phyloP scores from a whole-genome alignment of 2,888 invertebrate species.

The Melipona beecheii region DNA sequence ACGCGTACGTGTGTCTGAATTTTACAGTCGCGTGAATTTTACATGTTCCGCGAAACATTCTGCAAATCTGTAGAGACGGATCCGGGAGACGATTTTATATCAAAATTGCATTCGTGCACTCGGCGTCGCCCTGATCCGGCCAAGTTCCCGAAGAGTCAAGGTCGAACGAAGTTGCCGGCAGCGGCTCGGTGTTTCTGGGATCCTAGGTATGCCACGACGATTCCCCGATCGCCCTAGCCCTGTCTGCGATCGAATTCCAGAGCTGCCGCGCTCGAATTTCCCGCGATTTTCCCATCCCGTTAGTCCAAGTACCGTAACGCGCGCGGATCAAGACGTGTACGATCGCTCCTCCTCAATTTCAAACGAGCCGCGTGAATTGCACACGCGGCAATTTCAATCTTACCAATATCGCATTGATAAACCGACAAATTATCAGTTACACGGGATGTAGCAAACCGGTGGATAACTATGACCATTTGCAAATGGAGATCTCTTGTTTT shows the following conservation, averaged over 20 bases:
- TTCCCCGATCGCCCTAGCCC: constrained; percentile 44
- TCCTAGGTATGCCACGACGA: constrained; percentile 52
- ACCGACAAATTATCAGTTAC: no score
- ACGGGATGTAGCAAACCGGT: no score
- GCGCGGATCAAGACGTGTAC: background rate
- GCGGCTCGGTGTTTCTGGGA: constrained; percentile 52
- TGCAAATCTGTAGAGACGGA: background rate
- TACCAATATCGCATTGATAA: no score
- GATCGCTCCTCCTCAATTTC: background rate
- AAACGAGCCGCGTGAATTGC: background rate
- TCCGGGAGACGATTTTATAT: constrained; percentile 19
- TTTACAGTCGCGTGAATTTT: no score
- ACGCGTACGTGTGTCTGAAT: no score
- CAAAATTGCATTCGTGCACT: constrained; percentile 40
- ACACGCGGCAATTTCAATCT: no score
- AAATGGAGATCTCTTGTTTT: no score
- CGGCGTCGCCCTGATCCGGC: background rate
- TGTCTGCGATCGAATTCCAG: constrained; percentile 58
- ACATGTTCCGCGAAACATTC: background rate
- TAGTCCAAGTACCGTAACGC: constrained; percentile 6
- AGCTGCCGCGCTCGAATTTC: constrained; percentile 54
- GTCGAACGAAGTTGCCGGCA: constrained; percentile 52
- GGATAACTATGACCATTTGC: no score
- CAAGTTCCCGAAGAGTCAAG: constrained; percentile 62
- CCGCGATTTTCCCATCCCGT: constrained; percentile 57